phyloP scores from a whole-genome alignment of 2,113 vertebrate species.

The Alaudala cheleensis region DNA sequence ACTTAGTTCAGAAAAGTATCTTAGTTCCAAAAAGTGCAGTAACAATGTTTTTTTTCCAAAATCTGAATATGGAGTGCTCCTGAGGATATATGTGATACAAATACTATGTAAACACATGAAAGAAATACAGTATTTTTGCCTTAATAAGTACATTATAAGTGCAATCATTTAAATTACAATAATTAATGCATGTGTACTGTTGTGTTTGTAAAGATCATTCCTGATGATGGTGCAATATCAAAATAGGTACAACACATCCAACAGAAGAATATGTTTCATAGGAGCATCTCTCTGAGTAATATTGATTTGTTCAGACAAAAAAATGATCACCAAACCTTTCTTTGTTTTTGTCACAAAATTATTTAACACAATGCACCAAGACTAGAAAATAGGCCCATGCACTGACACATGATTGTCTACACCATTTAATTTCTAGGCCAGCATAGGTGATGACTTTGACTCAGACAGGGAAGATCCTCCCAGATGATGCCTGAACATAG shows the following conservation, averaged over 20 bases:
- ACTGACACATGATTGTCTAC: background rate
- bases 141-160: background rate
- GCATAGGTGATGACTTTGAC: background rate
- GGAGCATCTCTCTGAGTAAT: background rate
- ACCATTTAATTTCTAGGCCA: background rate
- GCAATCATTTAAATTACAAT: background rate
- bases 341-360: background rate
- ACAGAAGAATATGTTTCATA: background rate
- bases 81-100: background rate
- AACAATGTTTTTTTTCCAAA: background rate
- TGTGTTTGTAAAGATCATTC: background rate
- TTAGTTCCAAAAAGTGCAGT: background rate
- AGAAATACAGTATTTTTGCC: background rate
- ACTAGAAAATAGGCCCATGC: fast-evolving
- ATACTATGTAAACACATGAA: background rate
- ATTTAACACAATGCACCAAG: background rate
- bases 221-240: background rate
- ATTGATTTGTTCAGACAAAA: background rate
- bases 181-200: background rate
- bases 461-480: background rate
- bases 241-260: background rate
- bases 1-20: background rate
- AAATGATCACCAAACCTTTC: background rate
- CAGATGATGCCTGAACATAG: background rate
- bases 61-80: background rate